phyloP scores from a whole-genome alignment of 1,140 invertebrate genomes.

The Lepidotrigona ventralis region DNA sequence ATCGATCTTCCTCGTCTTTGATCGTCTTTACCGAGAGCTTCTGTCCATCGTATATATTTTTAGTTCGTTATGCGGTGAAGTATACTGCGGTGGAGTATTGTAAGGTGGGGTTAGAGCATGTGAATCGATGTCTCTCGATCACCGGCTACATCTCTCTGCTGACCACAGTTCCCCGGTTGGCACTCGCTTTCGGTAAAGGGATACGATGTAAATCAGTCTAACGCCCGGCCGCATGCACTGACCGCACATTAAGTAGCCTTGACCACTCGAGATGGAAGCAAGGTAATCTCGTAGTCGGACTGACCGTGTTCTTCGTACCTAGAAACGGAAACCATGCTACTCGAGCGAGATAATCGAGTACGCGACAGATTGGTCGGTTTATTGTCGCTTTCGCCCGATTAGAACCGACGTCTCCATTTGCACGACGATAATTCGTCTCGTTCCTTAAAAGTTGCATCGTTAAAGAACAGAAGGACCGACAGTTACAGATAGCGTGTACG shows the following conservation, averaged over 20 bases:
- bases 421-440: background rate
- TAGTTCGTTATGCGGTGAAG: background rate
- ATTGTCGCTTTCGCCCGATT: background rate
- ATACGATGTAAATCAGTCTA: conserved; percentile 77
- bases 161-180: conserved; percentile 70
- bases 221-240: conserved; percentile 69
- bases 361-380: background rate
- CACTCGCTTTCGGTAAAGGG: conserved; percentile 68
- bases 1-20: background rate
- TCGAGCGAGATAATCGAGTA: background rate
- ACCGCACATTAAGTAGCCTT: conserved; percentile 75
- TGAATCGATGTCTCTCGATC: conserved; percentile 68
- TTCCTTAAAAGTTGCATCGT: background rate
- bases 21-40: no score
- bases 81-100: background rate
- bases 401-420: background rate
- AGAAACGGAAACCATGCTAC: background rate
- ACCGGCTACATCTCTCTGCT: conserved; percentile 74
- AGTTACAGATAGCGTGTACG: background rate
- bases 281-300: conserved; percentile 39
- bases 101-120: conserved; percentile 18
- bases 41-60: background rate
- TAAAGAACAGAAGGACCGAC: background rate
- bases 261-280: conserved; percentile 45
- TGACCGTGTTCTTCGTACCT: conserved; percentile 2